Percentiles rank a stretch among this genome's conserved stretches.
phyloP scores from a whole-genome alignment of 1,140 invertebrate genomes.

The Spodoptera frugiperda region DNA sequence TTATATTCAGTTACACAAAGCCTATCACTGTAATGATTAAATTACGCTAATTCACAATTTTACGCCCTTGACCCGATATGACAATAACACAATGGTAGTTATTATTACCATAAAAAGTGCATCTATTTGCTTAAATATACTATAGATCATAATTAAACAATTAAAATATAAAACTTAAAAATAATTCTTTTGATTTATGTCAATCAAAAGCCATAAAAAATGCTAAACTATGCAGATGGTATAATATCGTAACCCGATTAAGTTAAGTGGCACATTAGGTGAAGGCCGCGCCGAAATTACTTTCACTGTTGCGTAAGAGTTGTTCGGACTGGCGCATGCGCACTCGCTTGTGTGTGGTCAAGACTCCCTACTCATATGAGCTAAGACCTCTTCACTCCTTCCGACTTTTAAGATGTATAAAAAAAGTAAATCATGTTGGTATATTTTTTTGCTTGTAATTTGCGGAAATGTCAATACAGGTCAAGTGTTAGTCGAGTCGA shows the following conservation, averaged over 20 bases:
- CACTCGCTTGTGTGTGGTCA: constrained; percentile 10
- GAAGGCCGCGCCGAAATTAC: constrained; percentile 71
- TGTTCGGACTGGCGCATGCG: neutral
- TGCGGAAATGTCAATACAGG: too few species aligned
- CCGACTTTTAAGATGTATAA: too few species aligned
- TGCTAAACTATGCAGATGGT: constrained; percentile 24
- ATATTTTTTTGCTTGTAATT: too few species aligned
- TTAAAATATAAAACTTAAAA: too few species aligned
- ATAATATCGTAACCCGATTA: constrained; percentile 52
- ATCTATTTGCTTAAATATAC: too few species aligned
- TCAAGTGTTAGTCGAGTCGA: too few species aligned
- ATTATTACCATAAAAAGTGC: neutral
- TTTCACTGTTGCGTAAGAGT: constrained; percentile 65
- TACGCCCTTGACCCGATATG: neutral
- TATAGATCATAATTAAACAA: too few species aligned
- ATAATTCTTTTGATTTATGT: neutral
- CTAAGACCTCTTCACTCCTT: neutral
- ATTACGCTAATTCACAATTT: neutral
- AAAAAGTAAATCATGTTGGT: too few species aligned
- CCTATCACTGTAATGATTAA: neutral
- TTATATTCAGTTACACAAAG: neutral
- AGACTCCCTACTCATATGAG: neutral
- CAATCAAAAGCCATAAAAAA: neutral
- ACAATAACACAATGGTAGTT: neutral
- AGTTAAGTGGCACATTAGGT: constrained; percentile 59